These are phyloP conservation scores for Nomada ferruginata DNA, from an alignment of 2,888 invertebrate species.

Conservation along the genomic window DNA sequence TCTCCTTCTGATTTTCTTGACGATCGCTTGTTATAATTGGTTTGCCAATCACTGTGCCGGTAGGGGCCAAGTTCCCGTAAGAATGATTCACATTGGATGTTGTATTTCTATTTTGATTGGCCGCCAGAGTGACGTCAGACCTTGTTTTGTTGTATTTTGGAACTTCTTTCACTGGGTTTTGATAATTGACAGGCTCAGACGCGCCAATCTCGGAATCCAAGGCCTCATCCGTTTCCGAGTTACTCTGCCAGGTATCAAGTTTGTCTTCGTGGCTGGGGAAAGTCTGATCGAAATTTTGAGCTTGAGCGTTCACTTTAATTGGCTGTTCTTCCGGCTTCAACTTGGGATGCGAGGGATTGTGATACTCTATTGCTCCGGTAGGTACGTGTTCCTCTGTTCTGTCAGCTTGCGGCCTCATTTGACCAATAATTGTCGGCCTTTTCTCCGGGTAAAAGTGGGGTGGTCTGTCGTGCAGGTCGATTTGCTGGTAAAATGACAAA, in stretches of 20 bases:
- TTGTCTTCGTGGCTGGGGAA: slow-evolving; percentile 25
- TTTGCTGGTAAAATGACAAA: slow-evolving; percentile 16
- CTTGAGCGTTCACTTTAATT: slow-evolving; percentile 49
- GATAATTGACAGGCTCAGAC: slow-evolving; percentile 73
- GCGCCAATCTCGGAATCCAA: slow-evolving; percentile 74
- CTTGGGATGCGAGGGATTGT: slow-evolving; percentile 77
- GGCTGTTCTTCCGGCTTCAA: slow-evolving; percentile 63
- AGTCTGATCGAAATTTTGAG: slow-evolving; percentile 17
- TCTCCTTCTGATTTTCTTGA: slow-evolving; percentile 61
- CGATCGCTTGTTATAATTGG: slow-evolving; percentile 65
- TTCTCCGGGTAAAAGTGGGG: slow-evolving; percentile 56
- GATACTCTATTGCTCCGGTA: slow-evolving; percentile 77
- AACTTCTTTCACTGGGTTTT: slow-evolving; percentile 31
- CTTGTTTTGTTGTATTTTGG: slow-evolving; percentile 17
- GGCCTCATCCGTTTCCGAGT: slow-evolving; percentile 52
- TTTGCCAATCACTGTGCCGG: slow-evolving; percentile 69
- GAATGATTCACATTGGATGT: slow-evolving; percentile 42
- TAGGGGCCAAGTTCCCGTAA: slow-evolving; percentile 58
- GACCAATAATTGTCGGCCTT: slow-evolving; percentile 5
- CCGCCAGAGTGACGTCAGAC: neutral
- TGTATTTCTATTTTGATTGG: slow-evolving; percentile 15
- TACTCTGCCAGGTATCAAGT: slow-evolving; percentile 57
- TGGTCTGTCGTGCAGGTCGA: slow-evolving; percentile 62
- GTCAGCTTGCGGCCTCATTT: slow-evolving; percentile 49
- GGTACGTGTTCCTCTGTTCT: slow-evolving; percentile 72